A percentile compares a stretch with the other conserved stretches of the same genome.
Conservation (phyloP, 2,113 vertebrate genomes). For the Etheostoma spectabile region DNA sequence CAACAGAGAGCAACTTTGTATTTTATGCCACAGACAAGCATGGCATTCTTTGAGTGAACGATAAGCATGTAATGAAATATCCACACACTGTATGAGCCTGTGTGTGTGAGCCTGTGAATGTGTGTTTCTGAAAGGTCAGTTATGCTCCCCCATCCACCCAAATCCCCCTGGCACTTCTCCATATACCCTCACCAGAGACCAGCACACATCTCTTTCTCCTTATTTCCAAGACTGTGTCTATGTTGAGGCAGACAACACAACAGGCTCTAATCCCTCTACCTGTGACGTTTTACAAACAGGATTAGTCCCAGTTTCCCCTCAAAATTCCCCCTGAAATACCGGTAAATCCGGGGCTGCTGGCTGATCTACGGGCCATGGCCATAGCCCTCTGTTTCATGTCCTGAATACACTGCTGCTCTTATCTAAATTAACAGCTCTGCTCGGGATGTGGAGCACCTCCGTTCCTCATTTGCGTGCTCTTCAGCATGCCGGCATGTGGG, state of each 20-base stretch:
- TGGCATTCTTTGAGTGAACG: slow-evolving; percentile 42
- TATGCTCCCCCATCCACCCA: slow-evolving; percentile 37
- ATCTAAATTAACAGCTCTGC: slow-evolving; percentile 82
- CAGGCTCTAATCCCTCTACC: slow-evolving; percentile 77
- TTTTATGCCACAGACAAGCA: slow-evolving; percentile 10
- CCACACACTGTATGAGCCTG: slow-evolving; percentile 13
- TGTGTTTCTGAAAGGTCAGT: slow-evolving; percentile 65
- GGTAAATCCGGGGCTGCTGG: slow-evolving; percentile 58
- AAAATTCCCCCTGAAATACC: slow-evolving; percentile 66
- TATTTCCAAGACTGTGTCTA: slow-evolving; percentile 56
- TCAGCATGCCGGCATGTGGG: slow-evolving; percentile 43
- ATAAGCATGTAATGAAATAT: slow-evolving; percentile 62
- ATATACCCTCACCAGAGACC: slow-evolving; percentile 26
- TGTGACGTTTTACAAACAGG: slow-evolving; percentile 81
- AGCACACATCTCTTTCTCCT: slow-evolving; percentile 28
- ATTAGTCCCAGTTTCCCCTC: slow-evolving; percentile 73
- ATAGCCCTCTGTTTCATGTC: slow-evolving; percentile 70
- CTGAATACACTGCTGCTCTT: slow-evolving; percentile 73
- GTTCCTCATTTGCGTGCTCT: slow-evolving; percentile 1
- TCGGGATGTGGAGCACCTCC: slow-evolving; percentile 43
- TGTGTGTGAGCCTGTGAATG: slow-evolving; percentile 31
- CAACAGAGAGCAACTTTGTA: slow-evolving; percentile 1
- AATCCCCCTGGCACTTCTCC: slow-evolving; percentile 53
- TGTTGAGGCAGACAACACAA: slow-evolving; percentile 67
- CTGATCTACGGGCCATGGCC: slow-evolving; percentile 60